phyloP scores from a whole-genome alignment of 2,113 vertebrate species.

The Choloepus hoffmanni region DNA sequence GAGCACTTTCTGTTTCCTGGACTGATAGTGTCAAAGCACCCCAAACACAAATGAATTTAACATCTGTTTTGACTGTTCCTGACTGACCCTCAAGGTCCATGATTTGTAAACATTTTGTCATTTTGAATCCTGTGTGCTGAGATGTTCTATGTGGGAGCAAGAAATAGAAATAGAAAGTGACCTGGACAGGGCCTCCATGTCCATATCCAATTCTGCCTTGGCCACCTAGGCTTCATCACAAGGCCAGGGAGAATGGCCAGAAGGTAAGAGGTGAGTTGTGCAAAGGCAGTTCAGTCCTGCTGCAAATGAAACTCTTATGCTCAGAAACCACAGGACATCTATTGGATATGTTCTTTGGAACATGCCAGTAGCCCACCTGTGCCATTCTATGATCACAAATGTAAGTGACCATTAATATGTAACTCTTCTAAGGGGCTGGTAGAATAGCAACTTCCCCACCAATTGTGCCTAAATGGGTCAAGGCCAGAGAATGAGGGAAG shows the following conservation, averaged over 20 bases:
- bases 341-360: background rate
- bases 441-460: background rate
- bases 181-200: background rate
- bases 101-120: background rate
- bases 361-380: background rate
- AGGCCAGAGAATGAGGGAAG: background rate
- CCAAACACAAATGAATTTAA: background rate
- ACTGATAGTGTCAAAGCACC: background rate
- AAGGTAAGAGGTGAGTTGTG: background rate
- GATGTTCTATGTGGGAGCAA: background rate
- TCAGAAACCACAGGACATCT: background rate
- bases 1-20: background rate
- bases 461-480: background rate
- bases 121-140: background rate
- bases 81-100: background rate
- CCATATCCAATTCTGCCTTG: fast-evolving
- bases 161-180: background rate
- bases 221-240: background rate
- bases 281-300: too few species aligned
- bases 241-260: fast-evolving
- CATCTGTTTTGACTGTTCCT: background rate
- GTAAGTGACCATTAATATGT: background rate
- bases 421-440: background rate
- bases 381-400: background rate
- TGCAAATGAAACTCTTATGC: background rate